Conservation (phyloP, 2,113 vertebrate species). For the Heteronetta atricapilla region DNA sequence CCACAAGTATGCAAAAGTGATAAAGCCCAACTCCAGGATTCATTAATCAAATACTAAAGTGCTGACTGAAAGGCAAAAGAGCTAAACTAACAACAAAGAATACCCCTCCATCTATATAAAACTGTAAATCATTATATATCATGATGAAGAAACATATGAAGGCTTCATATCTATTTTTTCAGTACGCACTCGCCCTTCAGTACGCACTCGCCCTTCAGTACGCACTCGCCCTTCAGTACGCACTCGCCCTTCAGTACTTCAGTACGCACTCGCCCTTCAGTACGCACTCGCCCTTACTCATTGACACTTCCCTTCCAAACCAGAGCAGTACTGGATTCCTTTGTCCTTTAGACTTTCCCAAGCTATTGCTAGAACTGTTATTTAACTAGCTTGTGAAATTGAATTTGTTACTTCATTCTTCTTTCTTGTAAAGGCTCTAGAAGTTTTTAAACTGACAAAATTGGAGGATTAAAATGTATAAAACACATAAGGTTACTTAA, state of each 20-base stretch:
- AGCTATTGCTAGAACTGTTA: not conserved
- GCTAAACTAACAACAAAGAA: not conserved
- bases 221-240: too few relatives aligned
- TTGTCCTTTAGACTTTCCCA: not conserved
- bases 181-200: too few relatives aligned
- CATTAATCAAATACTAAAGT: not conserved
- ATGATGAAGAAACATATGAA: not conserved
- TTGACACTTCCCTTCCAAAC: not conserved
- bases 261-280: too few relatives aligned
- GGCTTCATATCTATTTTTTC: not conserved
- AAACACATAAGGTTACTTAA: not conserved
- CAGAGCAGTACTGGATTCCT: not conserved
- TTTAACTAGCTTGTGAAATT: not conserved
- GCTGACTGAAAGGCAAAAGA: not conserved
- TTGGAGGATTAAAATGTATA: not conserved
- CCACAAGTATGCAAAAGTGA: not conserved
- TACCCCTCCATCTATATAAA: not conserved
- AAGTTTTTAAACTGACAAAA: not conserved
- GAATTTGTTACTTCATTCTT: not conserved
- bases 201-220: too few relatives aligned
- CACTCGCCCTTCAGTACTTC: too few relatives aligned
- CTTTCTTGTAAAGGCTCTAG: not conserved
- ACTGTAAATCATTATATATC: not conserved
- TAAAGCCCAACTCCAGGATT: not conserved
- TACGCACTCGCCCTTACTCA: not conserved